Evolutionary conservation across 2,797 vertebrate species (phyloP), one percentile per base, ranked within the genome.

Genomic region (Bradypodion pumilum): DNA sequence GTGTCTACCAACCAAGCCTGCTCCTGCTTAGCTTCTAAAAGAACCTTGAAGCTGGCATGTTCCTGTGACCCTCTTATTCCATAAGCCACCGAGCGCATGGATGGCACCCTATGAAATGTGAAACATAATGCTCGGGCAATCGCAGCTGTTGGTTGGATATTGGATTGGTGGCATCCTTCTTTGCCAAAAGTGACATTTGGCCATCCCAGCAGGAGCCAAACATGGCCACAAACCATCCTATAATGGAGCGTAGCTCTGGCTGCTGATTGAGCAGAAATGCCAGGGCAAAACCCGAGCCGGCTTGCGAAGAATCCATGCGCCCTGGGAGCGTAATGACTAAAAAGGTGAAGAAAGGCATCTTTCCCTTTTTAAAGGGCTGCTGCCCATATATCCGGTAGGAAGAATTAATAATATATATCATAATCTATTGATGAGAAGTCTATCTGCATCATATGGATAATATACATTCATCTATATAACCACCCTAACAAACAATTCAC

Each of bases 401-500:
- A 85, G 66, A 72, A 88, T 91, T 91, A 92, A 94, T 93, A 93
- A 93, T 88, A 88, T 91, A 92, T 75, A 60, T 79, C 69, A 25
- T 86, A 84, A 89, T 90, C 83, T 91, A 92, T 93, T 93, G 90
- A 94, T 83, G 70, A 89, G 80, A 15, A 87, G 90, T 91, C 87
- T 76, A 19, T 42, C 86, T 72, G 79, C 66, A 62, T 44, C 84
- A 91, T 91, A 92, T 91, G 93, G 94, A 91, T 91, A 89, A 93
- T 90, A 89, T 92, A 92, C 90, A 82, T 93, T 86, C 93, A 94
- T n/a, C n/a, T 88, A 84, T 94, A 92, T 88, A 85, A 94, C 91
- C 80, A 82, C 86, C 37, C 91, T 93, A 86, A 91, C 93, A 85
- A 95, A 92, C 94, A 93, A 94, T 95, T 94, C 92, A 87, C 40